Conservation (phyloP, 2,888 invertebrate species). For the Villa cingulata region DNA sequence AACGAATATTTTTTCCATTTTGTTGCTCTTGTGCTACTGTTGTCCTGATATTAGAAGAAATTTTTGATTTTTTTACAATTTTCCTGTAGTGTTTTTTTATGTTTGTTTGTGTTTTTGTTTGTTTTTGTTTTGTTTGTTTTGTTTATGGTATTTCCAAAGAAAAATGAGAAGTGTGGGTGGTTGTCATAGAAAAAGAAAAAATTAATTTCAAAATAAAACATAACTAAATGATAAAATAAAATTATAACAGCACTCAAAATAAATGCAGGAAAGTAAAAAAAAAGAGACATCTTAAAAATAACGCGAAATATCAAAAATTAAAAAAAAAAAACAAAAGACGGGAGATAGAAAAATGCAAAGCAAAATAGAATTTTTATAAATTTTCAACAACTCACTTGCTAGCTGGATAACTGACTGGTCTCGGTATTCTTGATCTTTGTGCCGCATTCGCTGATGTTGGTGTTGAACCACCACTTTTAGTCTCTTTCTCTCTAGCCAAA, state of each 20-base stretch:
- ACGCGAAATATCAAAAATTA: no score
- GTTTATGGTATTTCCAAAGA: no score
- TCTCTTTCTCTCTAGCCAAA: constrained; percentile 30
- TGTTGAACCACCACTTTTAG: constrained; percentile 35
- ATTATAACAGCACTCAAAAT: not conserved
- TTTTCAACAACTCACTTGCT: constrained; percentile 33
- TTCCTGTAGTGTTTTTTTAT: not conserved
- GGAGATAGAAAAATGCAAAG: not conserved
- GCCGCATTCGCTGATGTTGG: constrained; percentile 31
- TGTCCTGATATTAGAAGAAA: constrained; percentile 6
- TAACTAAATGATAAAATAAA: constrained; percentile 3
- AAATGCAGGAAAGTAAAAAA: no score
- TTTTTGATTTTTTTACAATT: constrained; percentile 7
- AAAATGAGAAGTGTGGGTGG: constrained; percentile 1
- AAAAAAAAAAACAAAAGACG: not conserved
- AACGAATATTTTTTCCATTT: constrained; percentile 23
- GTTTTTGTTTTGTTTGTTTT: no score
- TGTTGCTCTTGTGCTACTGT: constrained; percentile 9
- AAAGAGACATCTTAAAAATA: no score
- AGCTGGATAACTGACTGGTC: constrained; percentile 36
- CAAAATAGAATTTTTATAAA: not conserved
- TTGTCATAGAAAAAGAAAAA: constrained; percentile 12
- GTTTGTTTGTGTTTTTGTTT: no score
- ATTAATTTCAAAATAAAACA: constrained; percentile 6
- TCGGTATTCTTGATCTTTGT: constrained; percentile 32